Evolutionary conservation across 2,113 vertebrate genomes (phyloP).

Genomic region (Cyprinodon variegatus): DNA sequence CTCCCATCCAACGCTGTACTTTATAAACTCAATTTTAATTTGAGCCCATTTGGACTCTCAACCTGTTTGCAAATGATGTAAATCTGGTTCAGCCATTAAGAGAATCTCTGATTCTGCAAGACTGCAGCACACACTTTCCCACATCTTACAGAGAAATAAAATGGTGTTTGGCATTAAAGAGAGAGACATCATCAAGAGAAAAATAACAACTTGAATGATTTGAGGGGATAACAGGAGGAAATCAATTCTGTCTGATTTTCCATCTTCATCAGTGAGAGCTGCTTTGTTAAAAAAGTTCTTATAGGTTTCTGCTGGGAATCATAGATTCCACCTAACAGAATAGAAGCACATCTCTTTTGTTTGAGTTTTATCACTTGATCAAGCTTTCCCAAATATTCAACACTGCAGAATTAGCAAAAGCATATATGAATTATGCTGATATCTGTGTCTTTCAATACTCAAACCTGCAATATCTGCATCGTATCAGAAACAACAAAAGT

Average conservation of each 20-base stretch:
- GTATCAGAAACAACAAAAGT: too few species aligned
- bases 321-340: too few species aligned
- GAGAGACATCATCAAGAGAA: not conserved
- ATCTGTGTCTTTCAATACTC: too few species aligned
- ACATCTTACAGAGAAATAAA: not conserved
- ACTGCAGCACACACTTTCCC: not conserved
- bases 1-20: not conserved
- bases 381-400: too few species aligned
- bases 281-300: too few species aligned
- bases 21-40: not conserved
- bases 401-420: too few species aligned
- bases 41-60: not conserved
- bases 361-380: too few species aligned
- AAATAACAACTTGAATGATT: not conserved
- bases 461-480: too few species aligned
- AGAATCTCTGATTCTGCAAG: not conserved
- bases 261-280: not conserved
- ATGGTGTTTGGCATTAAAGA: not conserved
- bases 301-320: too few species aligned
- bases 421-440: too few species aligned
- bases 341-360: too few species aligned
- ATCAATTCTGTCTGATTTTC: not conserved
- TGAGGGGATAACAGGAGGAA: not conserved
- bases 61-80: not conserved
- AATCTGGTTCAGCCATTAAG: not conserved